Evolutionary conservation across 1,140 invertebrate genomes (phyloP), one percentile per base, ranked within the genome.

Genomic region (Phocides pigmalion): DNA sequence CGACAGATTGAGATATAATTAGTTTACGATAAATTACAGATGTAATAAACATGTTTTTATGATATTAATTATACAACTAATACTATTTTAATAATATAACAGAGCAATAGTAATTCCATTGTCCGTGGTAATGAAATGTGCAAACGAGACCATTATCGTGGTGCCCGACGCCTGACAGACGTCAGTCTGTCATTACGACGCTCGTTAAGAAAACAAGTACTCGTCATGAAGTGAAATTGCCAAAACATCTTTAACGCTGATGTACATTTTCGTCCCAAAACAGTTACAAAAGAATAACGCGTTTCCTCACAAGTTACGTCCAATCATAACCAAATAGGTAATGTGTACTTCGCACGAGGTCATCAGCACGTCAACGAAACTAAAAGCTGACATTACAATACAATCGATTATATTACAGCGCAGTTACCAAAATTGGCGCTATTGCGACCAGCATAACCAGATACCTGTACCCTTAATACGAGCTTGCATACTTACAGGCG

Each of bases 341-440:
- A 15, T 25, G 25, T 8, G 54, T 58, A 20, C 66, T 66, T 70
- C 49, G 64, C 64, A 64, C 81, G 80, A 87, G 84, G 84, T 69
- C 79, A 69, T 41, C 79, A 19, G 67, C 76, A 80, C 79, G 64
- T 79, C 74, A 74, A 62, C 66, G 64, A 70, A 61, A 70, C 62
- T 58, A 49, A 19, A 9, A 61, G 9, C 49, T 50, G 54, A 61
- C 68, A 74, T 69, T 58, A 80, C 78, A 81, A 82, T 79, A 77
- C 76, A 76, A 79, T 73, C 77, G 64, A 78, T 75, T 72, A 64
- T 14, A 47, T 37, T 53, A 64, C 74, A 1, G 74, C 72, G 72
- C 70, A 75, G 71, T 67, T 80, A 80, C 83, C 83, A 80, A 84
- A 87, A 80, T 81, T 78, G 81, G 81, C 68, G 50, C 9, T 19